Base-by-base conservation (phyloP, 2,797 vertebrate species). In the Gadopsis marmoratus region DNA sequence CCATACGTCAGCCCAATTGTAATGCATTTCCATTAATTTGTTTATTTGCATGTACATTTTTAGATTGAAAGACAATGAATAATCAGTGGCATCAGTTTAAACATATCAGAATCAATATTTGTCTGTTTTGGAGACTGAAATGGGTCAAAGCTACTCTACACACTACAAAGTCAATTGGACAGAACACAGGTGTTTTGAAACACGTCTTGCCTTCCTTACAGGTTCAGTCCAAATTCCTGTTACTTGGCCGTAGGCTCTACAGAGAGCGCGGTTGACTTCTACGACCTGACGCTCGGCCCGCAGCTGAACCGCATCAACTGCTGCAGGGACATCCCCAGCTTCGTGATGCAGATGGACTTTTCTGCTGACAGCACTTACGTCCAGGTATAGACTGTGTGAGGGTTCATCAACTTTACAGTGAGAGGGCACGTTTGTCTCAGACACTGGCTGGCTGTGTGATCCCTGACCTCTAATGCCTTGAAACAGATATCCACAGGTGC, bases 311-410 rank as follows among this genome's bases (percentile, higher is more conserved):
- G 98, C 68, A 96, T 98, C 91, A 97, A 97, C 95, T 97, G 97
- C 91, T 99, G 98, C 95, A 96, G 96, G 92, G 97, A 99, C 87
- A 97, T 99, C 74, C 97, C 97, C 76, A 97, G 97, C 93, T 99
- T 99, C 35, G 97, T 99, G 76, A 96, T 98, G 90, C 97, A 98
- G 88, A 98, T 99, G 96, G 98, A 99, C 92, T 99, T 99, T 81
- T 98, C 98, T 69, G 98, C 98, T 0, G 97, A 99, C 67, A 96
- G 95, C 87, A 66, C 78, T 74, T 94, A 92, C 62, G 78, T 96
- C 78, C 96, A 96, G 95, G 95, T 96, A 85, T 2, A 16, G 1
- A 50, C 55, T 2, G 31, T 0, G 8, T 3, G 13, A 37, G 7
- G 51, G 10, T 10, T 74, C 29, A 13, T 68, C 26, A 4, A 19